Percentiles rank a stretch among this genome's conserved stretches.
Evolutionary conservation across 1,140 invertebrate species (phyloP).

Genomic region (Lasaia peninsularis): DNA sequence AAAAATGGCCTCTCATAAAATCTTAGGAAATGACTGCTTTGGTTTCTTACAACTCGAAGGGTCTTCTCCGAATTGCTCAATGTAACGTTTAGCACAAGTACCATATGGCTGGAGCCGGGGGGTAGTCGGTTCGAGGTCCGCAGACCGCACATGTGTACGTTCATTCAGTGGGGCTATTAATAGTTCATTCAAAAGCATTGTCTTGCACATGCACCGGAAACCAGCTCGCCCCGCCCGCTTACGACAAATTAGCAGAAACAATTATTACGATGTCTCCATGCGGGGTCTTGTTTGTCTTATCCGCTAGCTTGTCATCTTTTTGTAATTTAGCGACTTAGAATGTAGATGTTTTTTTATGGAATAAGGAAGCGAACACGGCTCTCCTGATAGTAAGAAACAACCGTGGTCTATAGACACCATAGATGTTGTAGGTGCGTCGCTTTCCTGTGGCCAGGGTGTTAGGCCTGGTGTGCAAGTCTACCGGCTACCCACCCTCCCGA

Average conservation of each 20-base stretch:
- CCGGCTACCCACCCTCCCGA: too few relatives aligned
- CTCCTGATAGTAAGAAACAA: too few relatives aligned
- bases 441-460: too few relatives aligned
- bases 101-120: conserved; percentile 51
- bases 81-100: conserved; percentile 53
- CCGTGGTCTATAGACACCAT: too few relatives aligned
- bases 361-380: too few relatives aligned
- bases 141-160: conserved; percentile 57
- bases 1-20: background rate
- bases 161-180: conserved; percentile 71
- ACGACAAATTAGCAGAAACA: conserved; percentile 63
- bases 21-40: background rate
- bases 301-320: background rate
- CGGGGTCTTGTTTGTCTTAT: conserved; percentile 28
- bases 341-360: too few relatives aligned
- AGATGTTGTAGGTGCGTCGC: too few relatives aligned
- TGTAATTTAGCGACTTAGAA: background rate
- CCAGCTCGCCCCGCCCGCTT: conserved; percentile 37
- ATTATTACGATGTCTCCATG: conserved; percentile 34
- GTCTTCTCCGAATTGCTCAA: conserved; percentile 10
- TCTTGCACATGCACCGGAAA: conserved; percentile 72
- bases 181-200: conserved; percentile 67
- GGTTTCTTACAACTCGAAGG: conserved; percentile 11
- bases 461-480: too few relatives aligned
- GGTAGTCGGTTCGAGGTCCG: conserved; percentile 40